Evolutionary conservation across 2,888 invertebrate species (phyloP).

Genomic region (Acronicta alni): DNA sequence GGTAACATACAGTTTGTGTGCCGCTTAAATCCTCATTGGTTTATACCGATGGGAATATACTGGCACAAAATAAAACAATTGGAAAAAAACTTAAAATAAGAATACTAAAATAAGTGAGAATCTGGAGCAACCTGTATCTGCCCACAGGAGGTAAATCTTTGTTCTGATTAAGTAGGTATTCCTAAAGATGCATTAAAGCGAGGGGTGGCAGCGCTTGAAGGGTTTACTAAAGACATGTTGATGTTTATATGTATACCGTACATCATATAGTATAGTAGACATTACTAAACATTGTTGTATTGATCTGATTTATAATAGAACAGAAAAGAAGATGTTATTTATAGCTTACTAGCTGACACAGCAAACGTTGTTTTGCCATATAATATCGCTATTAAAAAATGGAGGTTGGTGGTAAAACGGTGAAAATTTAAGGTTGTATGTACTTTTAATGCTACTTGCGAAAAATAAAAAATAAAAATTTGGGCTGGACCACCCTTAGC

Average conservation of each 20-base stretch:
- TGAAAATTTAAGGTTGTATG: too few relatives aligned
- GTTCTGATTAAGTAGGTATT: constrained; percentile 75
- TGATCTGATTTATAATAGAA: too few relatives aligned
- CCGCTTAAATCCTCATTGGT: constrained; percentile 5
- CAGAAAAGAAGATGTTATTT: too few relatives aligned
- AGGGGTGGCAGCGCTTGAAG: constrained; percentile 57
- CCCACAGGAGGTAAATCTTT: constrained; percentile 70
- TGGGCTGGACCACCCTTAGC: too few relatives aligned
- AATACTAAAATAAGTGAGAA: constrained; percentile 15
- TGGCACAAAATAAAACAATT: constrained; percentile 2
- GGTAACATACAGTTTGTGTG: neutral
- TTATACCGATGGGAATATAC: neutral
- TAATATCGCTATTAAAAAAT: too few relatives aligned
- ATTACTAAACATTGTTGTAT: too few relatives aligned
- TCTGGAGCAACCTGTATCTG: constrained; percentile 50
- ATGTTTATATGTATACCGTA: neutral
- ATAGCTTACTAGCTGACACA: too few relatives aligned
- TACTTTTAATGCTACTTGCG: too few relatives aligned
- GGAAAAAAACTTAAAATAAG: neutral
- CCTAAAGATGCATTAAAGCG: constrained; percentile 68
- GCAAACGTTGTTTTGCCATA: too few relatives aligned
- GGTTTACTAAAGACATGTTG: constrained; percentile 27
- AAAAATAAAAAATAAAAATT: too few relatives aligned
- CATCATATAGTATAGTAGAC: too few relatives aligned
- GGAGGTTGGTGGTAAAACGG: too few relatives aligned